Percentiles rank a stretch among this genome's conserved stretches.
Evolutionary conservation across 1,140 invertebrate species (phyloP).

Genomic region (Caenorhabditis briggsae): DNA sequence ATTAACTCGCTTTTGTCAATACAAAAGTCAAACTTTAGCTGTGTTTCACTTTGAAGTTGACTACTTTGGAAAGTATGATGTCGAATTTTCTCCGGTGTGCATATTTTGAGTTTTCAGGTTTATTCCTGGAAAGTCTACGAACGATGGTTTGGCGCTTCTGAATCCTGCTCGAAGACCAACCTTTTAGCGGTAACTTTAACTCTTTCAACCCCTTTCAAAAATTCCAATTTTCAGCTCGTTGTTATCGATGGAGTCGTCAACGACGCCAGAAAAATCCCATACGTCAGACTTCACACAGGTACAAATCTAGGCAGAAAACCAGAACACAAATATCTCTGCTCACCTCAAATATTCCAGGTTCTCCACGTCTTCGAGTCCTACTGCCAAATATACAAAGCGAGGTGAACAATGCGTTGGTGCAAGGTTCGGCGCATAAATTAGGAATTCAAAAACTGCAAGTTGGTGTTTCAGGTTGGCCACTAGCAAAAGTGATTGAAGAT

Average conservation of each 20-base stretch:
- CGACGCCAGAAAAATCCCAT: constrained; percentile 67
- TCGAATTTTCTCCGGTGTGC: too few relatives aligned
- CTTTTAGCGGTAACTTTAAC: constrained; percentile 27
- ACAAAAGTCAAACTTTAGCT: too few relatives aligned
- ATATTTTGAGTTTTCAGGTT: constrained; percentile 66
- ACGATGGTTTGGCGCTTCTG: constrained; percentile 63
- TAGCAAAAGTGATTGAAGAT: constrained; percentile 60
- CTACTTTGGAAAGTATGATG: too few relatives aligned
- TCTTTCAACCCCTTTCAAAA: background rate
- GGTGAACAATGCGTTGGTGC: constrained; percentile 68
- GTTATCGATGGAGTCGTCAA: constrained; percentile 66
- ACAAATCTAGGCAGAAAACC: background rate
- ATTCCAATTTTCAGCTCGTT: constrained; percentile 38
- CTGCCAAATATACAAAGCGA: constrained; percentile 68
- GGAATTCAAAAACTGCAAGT: too few relatives aligned
- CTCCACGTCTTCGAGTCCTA: constrained; percentile 53
- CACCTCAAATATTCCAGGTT: constrained; percentile 62
- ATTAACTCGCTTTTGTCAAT: too few relatives aligned
- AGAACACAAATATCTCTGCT: background rate
- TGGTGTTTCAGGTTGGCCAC: constrained; percentile 64
- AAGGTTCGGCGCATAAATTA: constrained; percentile 63
- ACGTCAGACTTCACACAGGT: constrained; percentile 69
- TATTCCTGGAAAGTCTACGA: constrained; percentile 66
- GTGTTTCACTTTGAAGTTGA: too few relatives aligned
- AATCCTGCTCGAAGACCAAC: constrained; percentile 58